Evolutionary conservation across 2,797 vertebrate species (phyloP), one percentile per base, ranked within the genome.

Genomic region (Lacerta viridis): DNA sequence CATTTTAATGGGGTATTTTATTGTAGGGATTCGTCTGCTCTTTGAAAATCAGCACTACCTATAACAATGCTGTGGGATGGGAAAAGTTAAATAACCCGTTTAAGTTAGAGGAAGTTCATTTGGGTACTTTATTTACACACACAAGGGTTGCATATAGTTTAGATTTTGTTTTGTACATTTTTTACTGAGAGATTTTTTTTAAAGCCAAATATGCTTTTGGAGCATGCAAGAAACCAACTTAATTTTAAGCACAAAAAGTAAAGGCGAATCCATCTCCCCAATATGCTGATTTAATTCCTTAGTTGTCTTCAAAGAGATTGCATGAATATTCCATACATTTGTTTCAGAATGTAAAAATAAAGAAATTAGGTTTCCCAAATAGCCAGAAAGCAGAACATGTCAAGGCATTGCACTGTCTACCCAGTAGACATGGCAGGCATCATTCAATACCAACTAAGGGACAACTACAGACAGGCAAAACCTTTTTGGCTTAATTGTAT

Each of bases 121-220:
- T 33, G 27, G 50, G 66, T 18, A 82, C 18, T 88, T 29, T 72
- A 29, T 2, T 50, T 25, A 82, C 36, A 41, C 4, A 75, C n/a
- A 39, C 17, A 39, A 7, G 18, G 10, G 25, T 36, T 43, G n/a
- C 25, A 69, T 7, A 50, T 25, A 27, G 6, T 55, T 13, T 55
- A n/a, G 41, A 20, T 55, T n/a, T 46, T 43, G 33, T 64, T 82
- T 71, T 66, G 25, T 10, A 55, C 10, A 36, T 59, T 20, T 72
- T 59, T 18, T 46, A 74, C 10, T 55, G 43, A 72, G 9, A 5
- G 41, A 29, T 10, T 71, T 50, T n/a, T 78, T 85, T 80, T 20
- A 46, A 20, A 61, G 61, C 3, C 76, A 46, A 84, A 69, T 84
- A 86, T 92, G 88, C 91, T 91, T 83, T 79, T 90, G 87, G 91